Conservation (phyloP, 2,888 invertebrate species). For the Thymelicus sylvestris region DNA sequence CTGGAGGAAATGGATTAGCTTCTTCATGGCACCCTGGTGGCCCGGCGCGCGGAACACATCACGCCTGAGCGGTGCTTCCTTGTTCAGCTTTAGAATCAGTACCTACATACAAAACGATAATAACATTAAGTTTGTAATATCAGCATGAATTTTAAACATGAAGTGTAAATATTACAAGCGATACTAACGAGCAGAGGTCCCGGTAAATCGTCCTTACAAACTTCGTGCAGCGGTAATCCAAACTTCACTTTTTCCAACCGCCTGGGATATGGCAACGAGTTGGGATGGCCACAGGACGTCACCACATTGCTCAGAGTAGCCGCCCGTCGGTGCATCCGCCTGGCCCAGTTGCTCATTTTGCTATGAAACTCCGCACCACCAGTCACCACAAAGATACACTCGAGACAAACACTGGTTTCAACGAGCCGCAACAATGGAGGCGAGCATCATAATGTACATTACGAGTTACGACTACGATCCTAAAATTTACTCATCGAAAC, state of each 20-base stretch:
- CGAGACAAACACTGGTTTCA: constrained; percentile 13
- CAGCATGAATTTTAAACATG: constrained; percentile 28
- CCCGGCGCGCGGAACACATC: constrained; percentile 98
- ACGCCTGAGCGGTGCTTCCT: constrained; percentile 96
- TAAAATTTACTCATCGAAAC: constrained; percentile 17
- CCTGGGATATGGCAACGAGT: constrained; percentile 91
- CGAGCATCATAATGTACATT: constrained; percentile 25
- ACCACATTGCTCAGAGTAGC: constrained; percentile 96
- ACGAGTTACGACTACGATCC: background rate
- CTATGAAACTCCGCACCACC: constrained; percentile 4
- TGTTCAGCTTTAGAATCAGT: constrained; percentile 95
- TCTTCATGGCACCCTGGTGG: constrained; percentile 97
- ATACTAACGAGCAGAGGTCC: constrained; percentile 93
- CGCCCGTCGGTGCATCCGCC: constrained; percentile 95
- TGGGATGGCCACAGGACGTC: constrained; percentile 95
- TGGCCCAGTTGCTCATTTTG: constrained; percentile 94
- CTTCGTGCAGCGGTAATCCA: constrained; percentile 95
- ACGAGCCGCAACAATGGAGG: constrained; percentile 26
- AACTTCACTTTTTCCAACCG: constrained; percentile 97
- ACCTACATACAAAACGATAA: constrained; percentile 81
- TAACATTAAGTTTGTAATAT: background rate
- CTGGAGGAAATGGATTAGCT: constrained; percentile 95
- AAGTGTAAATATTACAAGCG: background rate
- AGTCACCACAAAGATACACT: constrained; percentile 1
- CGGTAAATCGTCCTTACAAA: constrained; percentile 97